Base-by-base conservation (phyloP, 2,888 invertebrate genomes). In the Cylloceria caligata region DNA sequence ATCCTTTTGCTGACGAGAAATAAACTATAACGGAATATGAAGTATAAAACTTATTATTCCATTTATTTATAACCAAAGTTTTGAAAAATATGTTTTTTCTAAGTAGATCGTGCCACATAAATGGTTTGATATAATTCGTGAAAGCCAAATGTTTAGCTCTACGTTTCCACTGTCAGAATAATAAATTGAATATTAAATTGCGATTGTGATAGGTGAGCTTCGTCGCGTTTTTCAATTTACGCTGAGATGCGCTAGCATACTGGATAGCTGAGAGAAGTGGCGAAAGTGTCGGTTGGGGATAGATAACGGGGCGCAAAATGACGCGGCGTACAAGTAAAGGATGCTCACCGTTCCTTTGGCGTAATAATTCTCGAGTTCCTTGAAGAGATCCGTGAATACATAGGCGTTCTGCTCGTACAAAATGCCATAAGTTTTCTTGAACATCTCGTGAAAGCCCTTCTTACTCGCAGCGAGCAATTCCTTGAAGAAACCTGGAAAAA, bases 371-470 rank as follows among this genome's bases (percentile, higher is more conserved):
- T 98, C 98, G 87, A 99, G 94, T 90, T 98, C 97, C 85, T 95
- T 95, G 93, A 98, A 99, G 83, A 99, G 95, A 91, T 98, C 97
- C 84, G 96, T 96, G 93, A 99, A 99, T 62, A 99, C 97, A 90
- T 97, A 96, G 11, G 98, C 95, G 93, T 99, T 98, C 91, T 98
- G 97, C 91, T 98, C 97, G 94, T 99, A 99, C 88, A 99, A 96
- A 93, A 98, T 96, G 73, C 99, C 99, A 93, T 99, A 99, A 0
- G 99, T 99, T 87, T 96, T 95, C 91, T 97, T 97, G 94, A 99
- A 99, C 99, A 99, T 99, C 84, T 96, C 95, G 93, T 99, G 98
- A 93, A 99, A 98, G 91, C 97, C 98, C 86, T 94, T 95, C 88
- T 97, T 96, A 24, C 98, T 97, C 86, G 96, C 95, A 87, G 95